Conservation (phyloP, 2,797 vertebrate species). For the Lagorchestes hirsutus region DNA sequence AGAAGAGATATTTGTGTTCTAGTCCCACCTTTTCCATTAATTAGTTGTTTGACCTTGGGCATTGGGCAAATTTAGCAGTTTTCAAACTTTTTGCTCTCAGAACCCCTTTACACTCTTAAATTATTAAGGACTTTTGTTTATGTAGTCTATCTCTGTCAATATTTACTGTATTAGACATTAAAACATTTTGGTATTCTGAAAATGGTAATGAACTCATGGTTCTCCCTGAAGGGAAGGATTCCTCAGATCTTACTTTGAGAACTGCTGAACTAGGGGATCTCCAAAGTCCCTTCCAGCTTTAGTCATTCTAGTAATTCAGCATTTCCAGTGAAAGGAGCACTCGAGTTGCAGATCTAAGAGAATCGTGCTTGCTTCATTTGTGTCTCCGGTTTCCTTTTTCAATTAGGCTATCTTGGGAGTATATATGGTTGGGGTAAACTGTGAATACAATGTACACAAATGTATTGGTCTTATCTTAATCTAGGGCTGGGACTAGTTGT, state of each 20-base stretch:
- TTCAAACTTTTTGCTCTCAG: neutral
- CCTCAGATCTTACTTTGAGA: neutral
- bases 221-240: neutral
- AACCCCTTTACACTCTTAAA: neutral
- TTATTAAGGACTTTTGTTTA: neutral
- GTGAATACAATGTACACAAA: too few species aligned
- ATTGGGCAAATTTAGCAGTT: neutral
- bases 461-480: neutral
- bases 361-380: neutral
- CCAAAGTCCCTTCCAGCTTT: neutral
- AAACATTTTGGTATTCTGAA: neutral
- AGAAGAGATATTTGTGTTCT: neutral
- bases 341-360: neutral
- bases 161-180: neutral
- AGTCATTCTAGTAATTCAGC: neutral
- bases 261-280: neutral
- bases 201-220: neutral
- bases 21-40: neutral
- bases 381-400: neutral
- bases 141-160: neutral
- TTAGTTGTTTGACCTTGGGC: neutral
- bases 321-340: neutral
- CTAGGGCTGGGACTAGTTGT: neutral
- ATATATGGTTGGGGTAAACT: neutral
- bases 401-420: neutral